A percentile compares a stretch with the other conserved stretches of the same genome.
These are phyloP conservation scores for Sarcophaga peregrina DNA, from an alignment of 1,140 invertebrate species.

Conservation along the genomic window DNA sequence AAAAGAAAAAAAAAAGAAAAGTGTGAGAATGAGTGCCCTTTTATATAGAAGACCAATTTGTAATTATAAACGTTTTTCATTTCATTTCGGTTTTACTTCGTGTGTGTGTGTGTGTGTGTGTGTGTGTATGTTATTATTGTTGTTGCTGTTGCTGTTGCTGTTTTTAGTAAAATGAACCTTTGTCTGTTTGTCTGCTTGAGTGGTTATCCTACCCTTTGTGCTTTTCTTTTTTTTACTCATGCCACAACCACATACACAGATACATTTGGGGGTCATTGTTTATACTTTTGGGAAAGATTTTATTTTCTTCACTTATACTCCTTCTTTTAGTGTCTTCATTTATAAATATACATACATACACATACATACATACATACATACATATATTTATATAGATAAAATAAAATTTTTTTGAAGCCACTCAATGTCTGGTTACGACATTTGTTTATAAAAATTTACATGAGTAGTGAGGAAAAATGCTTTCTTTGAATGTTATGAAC, in stretches of 20 bases:
- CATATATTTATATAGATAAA: no score
- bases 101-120: neutral
- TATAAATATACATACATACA: no score
- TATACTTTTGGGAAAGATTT: conserved; percentile 11
- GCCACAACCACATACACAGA: neutral
- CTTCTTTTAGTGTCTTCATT: neutral
- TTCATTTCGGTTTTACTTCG: neutral
- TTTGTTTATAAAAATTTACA: conserved; percentile 7
- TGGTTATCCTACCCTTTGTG: neutral
- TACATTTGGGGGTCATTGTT: conserved; percentile 15
- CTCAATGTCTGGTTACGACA: conserved; percentile 33
- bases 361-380: no score
- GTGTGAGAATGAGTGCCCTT: neutral
- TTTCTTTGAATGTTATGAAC: no score
- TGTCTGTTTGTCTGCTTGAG: neutral
- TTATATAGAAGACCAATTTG: conserved; percentile 35
- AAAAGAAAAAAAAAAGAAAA: no score
- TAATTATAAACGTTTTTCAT: conserved; percentile 35
- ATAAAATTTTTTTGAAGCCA: conserved; percentile 6
- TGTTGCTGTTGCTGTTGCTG: neutral
- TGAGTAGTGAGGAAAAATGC: no score
- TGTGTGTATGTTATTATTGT: no score
- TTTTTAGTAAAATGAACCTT: neutral
- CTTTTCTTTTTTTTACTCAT: neutral
- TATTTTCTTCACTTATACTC: neutral